Base-by-base conservation (phyloP, 1,140 invertebrate species). In the Antheraea pernyi region DNA sequence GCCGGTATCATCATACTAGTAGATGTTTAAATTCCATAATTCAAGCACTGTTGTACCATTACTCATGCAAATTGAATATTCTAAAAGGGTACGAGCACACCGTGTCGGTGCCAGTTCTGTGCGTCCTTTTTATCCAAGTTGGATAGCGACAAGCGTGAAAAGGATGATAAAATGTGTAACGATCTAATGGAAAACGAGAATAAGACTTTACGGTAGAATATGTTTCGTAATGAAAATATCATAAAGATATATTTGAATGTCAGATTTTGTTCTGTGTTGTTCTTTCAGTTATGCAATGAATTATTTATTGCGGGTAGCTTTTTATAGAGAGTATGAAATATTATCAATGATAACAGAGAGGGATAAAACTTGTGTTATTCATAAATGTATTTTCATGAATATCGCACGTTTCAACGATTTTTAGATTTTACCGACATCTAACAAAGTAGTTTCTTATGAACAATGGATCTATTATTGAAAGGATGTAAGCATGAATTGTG, bases 211-310 rank as follows among this genome's bases (percentile, higher is more conserved):
- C 6, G 46, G 10, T 53, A 53, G 46, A 53, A 16, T 65, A 65
- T 63, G 64, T 68, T 65, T 59, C 30, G 66, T 67, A 67, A 75
- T 75, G 73, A 69, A 75, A 75, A 53, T 67, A 70, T 70, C 63
- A 59, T 72, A 75, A 72, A 63, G 64, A 67, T 69, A 75, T 58
- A 69, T 72, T 72, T 66, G 69, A 67, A 70, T 62, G 67, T 60
- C 67, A 22, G 53, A 22, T 53, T n/a, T 9, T 53, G 16, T 53
- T 53, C 46, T 13, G 13, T 16, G 16, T 53, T 53, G 11, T 53
- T 53, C 4, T 53, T 53, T 53, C 46, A 53, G 11, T 53, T 53
- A 42, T 11, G 39, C 7, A 9, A 42, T 53, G 11, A 53, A n/a
- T 53, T 53, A 53, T 53, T 9, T n/a, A 16, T 53, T 13, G 13